A percentile compares a stretch with the other conserved stretches of the same genome.
These are phyloP conservation scores for Antechinus stuartii DNA, from an alignment of 2,113 vertebrate genomes.

Conservation along the genomic window DNA sequence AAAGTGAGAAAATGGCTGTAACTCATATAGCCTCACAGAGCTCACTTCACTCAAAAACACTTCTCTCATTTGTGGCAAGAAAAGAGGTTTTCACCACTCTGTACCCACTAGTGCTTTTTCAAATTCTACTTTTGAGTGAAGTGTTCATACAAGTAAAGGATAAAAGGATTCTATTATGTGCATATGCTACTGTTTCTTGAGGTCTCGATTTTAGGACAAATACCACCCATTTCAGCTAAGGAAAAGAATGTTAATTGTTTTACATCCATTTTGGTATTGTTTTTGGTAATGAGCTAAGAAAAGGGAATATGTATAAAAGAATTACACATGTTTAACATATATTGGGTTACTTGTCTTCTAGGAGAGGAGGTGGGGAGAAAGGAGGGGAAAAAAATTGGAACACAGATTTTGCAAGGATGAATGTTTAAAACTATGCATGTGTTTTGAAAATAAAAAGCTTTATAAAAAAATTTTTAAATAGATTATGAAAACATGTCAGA, in stretches of 20 bases:
- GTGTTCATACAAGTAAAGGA: conserved; percentile 1
- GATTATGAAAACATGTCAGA: too few relatives aligned
- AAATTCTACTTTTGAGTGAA: conserved; percentile 45
- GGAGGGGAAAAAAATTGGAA: too few relatives aligned
- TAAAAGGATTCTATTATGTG: conserved; percentile 17
- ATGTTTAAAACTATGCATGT: too few relatives aligned
- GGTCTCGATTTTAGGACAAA: conserved; percentile 10
- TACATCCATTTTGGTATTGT: conserved; percentile 35
- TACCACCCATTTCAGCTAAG: background rate
- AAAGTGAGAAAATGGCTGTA: too few relatives aligned
- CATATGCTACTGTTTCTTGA: conserved; percentile 27
- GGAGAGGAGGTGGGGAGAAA: too few relatives aligned
- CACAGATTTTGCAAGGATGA: too few relatives aligned
- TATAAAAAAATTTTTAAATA: too few relatives aligned
- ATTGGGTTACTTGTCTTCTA: too few relatives aligned
- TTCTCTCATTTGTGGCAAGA: background rate
- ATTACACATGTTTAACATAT: too few relatives aligned
- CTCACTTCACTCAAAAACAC: background rate
- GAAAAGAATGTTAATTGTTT: background rate
- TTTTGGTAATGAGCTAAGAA: conserved; percentile 8
- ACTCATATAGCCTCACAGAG: background rate
- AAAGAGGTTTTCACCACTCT: conserved; percentile 11
- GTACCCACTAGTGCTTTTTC: conserved; percentile 19
- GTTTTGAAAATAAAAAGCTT: too few relatives aligned
- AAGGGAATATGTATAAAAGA: too few relatives aligned